These are phyloP conservation scores for Mastigias papua DNA, from an alignment of 30 jellyfish, hydroid and myxozoan genomes.

Conservation along the genomic window DNA sequence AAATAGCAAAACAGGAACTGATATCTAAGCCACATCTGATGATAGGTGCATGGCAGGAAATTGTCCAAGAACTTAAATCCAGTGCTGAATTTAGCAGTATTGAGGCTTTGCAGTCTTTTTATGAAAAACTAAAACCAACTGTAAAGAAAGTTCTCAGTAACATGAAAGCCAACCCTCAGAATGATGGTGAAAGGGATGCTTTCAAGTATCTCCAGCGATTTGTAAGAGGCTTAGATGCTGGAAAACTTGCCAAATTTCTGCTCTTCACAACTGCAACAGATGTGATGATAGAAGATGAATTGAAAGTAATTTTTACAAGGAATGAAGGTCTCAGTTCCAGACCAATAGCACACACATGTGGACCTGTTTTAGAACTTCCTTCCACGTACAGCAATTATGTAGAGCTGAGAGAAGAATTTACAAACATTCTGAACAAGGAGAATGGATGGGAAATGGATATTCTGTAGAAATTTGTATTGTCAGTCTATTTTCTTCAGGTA, in stretches of 20 bases:
- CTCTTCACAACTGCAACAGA: conserved; percentile 69
- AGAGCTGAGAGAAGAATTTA: conserved; percentile 67
- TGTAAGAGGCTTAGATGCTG: conserved; percentile 45
- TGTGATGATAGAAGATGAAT: conserved; percentile 38
- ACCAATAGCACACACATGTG: conserved; percentile 80
- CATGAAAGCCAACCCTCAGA: conserved; percentile 42
- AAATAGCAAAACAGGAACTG: conserved; percentile 54
- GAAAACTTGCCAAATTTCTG: conserved; percentile 35
- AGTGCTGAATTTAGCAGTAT: conserved; percentile 5
- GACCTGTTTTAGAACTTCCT: conserved; percentile 64
- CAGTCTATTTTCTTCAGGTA: neutral
- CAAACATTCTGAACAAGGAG: conserved; percentile 49
- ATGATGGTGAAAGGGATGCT: conserved; percentile 63
- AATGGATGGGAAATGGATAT: conserved; percentile 43
- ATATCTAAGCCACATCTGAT: conserved; percentile 19
- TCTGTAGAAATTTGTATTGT: neutral
- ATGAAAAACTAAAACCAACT: conserved; percentile 1
- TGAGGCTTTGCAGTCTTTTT: conserved; percentile 4
- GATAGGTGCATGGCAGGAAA: conserved; percentile 24
- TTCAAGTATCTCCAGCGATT: conserved; percentile 43
- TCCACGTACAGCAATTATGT: conserved; percentile 50
- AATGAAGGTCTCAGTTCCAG: conserved; percentile 44
- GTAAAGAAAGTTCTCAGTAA: conserved; percentile 15
- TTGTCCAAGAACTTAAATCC: neutral
- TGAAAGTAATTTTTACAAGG: conserved; percentile 1